These are phyloP conservation scores for Eucera pruinosa DNA, from an alignment of 2,888 invertebrate genomes.

Conservation along the genomic window DNA sequence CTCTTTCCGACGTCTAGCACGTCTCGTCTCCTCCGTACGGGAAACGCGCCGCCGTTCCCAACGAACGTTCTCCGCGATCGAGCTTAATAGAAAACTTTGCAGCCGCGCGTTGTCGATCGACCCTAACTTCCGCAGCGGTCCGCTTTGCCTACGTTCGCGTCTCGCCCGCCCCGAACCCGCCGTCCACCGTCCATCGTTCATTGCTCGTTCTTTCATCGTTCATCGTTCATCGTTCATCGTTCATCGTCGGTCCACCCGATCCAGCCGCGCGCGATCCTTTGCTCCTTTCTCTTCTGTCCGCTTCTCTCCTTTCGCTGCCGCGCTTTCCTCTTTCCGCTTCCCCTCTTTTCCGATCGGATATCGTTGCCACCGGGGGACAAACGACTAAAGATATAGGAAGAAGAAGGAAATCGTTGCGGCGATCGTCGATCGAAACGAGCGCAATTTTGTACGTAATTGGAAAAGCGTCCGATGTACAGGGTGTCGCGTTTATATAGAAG, in stretches of 20 bases:
- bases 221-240: no score
- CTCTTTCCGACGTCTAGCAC: constrained; percentile 25
- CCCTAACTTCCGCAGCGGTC: not conserved
- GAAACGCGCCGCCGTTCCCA: constrained; percentile 38
- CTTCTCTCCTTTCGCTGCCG: not conserved
- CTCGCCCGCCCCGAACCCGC: no score
- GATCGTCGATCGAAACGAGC: constrained; percentile 14
- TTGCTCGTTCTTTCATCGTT: no score
- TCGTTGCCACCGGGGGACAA: no score
- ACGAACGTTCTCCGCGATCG: constrained; percentile 44
- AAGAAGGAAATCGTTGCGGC: no score
- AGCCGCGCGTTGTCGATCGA: constrained; percentile 15
- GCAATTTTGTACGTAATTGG: constrained; percentile 42
- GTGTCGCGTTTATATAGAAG: no score
- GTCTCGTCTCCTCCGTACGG: constrained; percentile 16
- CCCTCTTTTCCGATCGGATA: not conserved
- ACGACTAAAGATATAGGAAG: no score
- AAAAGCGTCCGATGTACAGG: constrained; percentile 36
- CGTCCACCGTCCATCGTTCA: no score
- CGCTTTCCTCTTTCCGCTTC: not conserved
- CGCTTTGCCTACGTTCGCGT: not conserved
- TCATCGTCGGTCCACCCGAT: no score
- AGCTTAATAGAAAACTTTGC: constrained; percentile 27
- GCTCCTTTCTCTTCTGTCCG: no score
- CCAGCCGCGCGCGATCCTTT: no score